These are phyloP conservation scores for Alectoris magna DNA, from an alignment of 2,797 vertebrate species.

Conservation along the genomic window DNA sequence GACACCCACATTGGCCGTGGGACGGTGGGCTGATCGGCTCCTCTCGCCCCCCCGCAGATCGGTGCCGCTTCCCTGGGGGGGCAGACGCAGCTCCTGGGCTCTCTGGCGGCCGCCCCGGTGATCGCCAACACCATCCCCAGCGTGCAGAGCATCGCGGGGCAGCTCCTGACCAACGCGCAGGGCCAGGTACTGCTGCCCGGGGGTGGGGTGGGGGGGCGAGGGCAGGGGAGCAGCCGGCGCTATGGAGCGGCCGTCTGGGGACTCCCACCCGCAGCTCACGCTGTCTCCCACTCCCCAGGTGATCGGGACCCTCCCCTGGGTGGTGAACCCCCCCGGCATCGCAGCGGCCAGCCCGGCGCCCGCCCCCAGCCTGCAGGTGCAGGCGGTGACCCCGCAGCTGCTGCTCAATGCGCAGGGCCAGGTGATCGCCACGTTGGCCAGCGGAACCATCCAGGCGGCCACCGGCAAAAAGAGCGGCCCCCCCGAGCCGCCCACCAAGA, in stretches of 20 bases:
- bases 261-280: neutral
- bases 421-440: conserved; percentile 92
- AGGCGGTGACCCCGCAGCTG: conserved; percentile 91
- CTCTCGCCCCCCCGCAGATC: conserved; percentile 81
- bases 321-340: conserved; percentile 89
- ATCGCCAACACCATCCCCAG: conserved; percentile 89
- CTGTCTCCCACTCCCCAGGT: conserved; percentile 79
- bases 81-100: conserved; percentile 92
- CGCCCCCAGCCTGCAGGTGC: conserved; percentile 88
- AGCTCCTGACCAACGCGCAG: conserved; percentile 94
- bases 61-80: conserved; percentile 89
- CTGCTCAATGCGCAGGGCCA: conserved; percentile 94
- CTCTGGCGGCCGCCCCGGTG: conserved; percentile 90
- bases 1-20: too few relatives aligned
- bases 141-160: conserved; percentile 90
- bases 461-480: conserved; percentile 83
- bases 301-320: conserved; percentile 91
- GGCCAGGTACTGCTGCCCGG: conserved; percentile 84
- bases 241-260: neutral
- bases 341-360: conserved; percentile 79
- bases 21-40: neutral
- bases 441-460: conserved; percentile 80
- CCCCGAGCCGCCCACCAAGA: conserved; percentile 75
- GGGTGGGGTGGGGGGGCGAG: too few relatives aligned
- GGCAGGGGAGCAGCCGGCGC: too few relatives aligned